Percentiles rank a stretch among this genome's conserved stretches.
Conservation (phyloP, 1,140 invertebrate genomes). For the Asobara japonica region DNA sequence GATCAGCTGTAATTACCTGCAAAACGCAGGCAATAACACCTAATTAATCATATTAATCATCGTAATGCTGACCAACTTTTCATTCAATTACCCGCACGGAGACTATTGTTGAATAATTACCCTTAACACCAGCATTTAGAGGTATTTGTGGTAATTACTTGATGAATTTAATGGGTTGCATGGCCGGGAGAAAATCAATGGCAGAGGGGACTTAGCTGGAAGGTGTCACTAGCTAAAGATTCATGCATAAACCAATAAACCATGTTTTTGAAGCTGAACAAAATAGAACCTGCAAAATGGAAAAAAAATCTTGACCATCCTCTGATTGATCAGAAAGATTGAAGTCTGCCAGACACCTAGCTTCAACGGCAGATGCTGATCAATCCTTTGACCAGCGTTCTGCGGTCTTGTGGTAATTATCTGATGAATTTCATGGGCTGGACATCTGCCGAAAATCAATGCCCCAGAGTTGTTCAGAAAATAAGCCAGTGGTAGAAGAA, state of each 20-base stretch:
- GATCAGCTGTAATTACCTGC: conserved; percentile 70
- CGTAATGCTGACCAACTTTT: neutral
- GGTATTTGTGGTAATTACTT: neutral
- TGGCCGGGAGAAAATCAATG: neutral
- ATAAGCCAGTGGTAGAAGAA: neutral
- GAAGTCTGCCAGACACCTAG: no score
- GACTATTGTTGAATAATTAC: neutral
- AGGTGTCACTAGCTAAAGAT: no score
- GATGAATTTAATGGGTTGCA: neutral
- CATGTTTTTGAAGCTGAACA: no score
- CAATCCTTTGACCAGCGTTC: neutral
- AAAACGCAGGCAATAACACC: conserved; percentile 3
- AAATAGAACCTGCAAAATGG: no score
- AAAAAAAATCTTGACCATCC: no score
- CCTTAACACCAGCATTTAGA: no score
- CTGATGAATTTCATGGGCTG: neutral
- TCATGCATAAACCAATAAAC: no score
- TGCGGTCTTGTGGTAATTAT: neutral
- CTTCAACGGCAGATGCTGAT: no score
- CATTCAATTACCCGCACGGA: no score
- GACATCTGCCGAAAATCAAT: neutral
- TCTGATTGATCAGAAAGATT: no score
- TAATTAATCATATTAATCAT: neutral
- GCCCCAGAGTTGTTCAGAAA: neutral
- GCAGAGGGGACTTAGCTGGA: no score